Base-by-base conservation (phyloP, 2,888 invertebrate genomes). In the Drosophila atripex region DNA sequence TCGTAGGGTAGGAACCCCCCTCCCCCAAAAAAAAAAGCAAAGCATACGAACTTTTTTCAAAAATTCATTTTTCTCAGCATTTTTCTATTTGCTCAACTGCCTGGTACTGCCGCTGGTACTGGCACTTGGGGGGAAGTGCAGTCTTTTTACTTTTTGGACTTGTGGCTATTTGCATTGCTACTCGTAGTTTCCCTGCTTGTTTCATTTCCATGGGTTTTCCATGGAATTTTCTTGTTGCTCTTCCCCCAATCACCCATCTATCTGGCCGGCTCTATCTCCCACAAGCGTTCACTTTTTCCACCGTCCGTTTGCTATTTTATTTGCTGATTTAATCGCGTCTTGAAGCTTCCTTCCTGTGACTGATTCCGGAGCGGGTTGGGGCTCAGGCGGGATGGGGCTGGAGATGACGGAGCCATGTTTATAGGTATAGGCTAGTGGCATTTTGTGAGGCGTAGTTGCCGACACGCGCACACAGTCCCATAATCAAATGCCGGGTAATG, bases 251-350 rank as follows among this genome's bases (percentile, higher is more conserved):
- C 61, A 61, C 61, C n/a, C n/a, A n/a, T 21, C 61, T 49, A 39
- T 49, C 61, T 43, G 9, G 51, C 16, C 32, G 8, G 47, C 61
- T 28, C 32, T 38, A 28, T 61, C 69, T 39, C 39, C 25, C 52
- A 46, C 66, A 30, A 38, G 12, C 38, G 21, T 35, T 25, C 11
- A 35, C 23, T 14, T 14, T 14, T 9, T n/a, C 21, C 43, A 35
- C 23, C 73, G 64, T 74, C 71, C 72, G 72, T 59, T 86, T 82
- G 82, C 88, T 88, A 74, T 82, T 82, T 82, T 82, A 87, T 82
- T 84, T 83, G 88, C 87, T 77, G 84, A 84, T 84, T 84, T 84
- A 88, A 84, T 84, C 84, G 88, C 72, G 80, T 86, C 88, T 83
- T 83, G 83, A 80, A 80, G 88, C 88, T 84, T 84, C 84, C 84